Percentiles rank a stretch among this genome's conserved stretches.
phyloP scores from a whole-genome alignment of 2,888 invertebrate species.

The Heterodera filipjevi region DNA sequence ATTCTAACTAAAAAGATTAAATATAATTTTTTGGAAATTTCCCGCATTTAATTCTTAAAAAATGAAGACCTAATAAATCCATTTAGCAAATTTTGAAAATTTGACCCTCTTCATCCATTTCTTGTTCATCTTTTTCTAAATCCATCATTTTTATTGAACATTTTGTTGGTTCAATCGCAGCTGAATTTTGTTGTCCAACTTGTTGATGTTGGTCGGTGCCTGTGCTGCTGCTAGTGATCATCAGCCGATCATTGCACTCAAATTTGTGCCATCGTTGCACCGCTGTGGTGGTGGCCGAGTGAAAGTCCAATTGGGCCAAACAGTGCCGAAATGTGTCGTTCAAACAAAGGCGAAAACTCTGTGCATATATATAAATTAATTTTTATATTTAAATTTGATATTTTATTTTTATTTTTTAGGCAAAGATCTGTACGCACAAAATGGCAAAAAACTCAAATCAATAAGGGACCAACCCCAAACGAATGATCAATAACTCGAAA shows the following conservation, averaged over 20 bases:
- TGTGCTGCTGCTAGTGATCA: not conserved
- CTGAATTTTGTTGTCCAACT: not conserved
- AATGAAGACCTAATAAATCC: no score
- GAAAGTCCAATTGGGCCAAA: conserved; percentile 25
- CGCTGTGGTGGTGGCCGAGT: conserved; percentile 16
- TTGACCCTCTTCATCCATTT: not conserved
- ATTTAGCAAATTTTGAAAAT: no score
- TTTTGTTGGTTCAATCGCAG: not conserved
- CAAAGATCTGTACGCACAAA: no score
- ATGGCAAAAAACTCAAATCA: no score
- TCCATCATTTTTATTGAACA: not conserved
- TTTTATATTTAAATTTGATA: not conserved
- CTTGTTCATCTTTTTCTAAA: no score
- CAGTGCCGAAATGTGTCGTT: conserved; percentile 22
- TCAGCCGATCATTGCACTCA: not conserved
- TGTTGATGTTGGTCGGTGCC: not conserved
- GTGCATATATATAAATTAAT: not conserved
- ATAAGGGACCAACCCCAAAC: no score
- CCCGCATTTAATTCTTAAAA: no score
- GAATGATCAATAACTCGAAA: no score
- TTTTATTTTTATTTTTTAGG: not conserved
- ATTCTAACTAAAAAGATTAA: not conserved
- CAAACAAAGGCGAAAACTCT: conserved; percentile 13
- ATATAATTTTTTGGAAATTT: no score
- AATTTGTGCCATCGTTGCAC: not conserved